Evolutionary conservation across 2,888 invertebrate genomes (phyloP), one percentile per base, ranked within the genome.

Genomic region (Polydrusus tereticollis): DNA sequence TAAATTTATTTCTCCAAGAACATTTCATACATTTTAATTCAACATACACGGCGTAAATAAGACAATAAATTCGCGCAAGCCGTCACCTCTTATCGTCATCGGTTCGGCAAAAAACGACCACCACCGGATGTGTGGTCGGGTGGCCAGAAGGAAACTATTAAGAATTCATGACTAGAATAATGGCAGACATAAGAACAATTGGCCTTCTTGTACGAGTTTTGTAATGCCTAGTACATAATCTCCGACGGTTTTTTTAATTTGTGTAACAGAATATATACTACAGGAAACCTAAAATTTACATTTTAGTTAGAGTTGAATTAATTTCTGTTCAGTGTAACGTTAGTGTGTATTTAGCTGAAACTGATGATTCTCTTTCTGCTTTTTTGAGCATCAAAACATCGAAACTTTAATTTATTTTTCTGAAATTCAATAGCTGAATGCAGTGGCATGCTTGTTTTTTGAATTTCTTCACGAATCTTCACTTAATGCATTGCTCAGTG

Each of bases 41-140:
- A 21, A 33, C 6, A 50, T 41, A 52, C 50, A 60, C 29, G 20
- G 43, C 38, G 55, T 60, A 62, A 67, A 55, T 67, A 66, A 67
- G 62, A 68, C 68, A 63, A 72, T 68, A 72, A 72, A 72, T 58
- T 68, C 41, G 63, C 68, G 36, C 65, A 29, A 57, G 60, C 67
- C 60, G 72, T 60, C 62, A 68, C 20, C 58, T 65, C 59, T 73
- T 73, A 64, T 68, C 72, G 63, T 58, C 43, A 64, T 57, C 63
- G 72, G 64, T 45, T 58, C 58, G 59, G 57, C 45, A 64, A 50
- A 59, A 64, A 64, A 70, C 58, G 50, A 55, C 64, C 62, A 64
- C 57, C 52, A 78, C 78, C 78, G 79, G 79, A 79, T 78, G 77
- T 79, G 76, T 78, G 79, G 77, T 78, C 77, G 76, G 77, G 62